These are phyloP conservation scores for Poeciliopsis turneri DNA, from an alignment of 2,797 vertebrate species.

Conservation along the genomic window DNA sequence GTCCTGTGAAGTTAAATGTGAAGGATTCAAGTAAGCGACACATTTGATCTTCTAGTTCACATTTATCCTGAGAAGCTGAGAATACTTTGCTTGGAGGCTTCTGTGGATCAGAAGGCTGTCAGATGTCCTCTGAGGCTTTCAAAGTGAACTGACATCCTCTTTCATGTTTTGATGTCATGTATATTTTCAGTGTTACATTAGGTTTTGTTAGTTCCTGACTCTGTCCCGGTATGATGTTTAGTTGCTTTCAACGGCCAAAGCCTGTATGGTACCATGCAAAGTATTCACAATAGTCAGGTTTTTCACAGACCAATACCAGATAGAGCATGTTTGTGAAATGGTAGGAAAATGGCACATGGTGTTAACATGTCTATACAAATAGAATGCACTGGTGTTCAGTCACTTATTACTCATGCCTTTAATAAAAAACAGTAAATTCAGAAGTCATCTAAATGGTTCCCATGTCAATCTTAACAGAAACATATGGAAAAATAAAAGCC, in stretches of 20 bases:
- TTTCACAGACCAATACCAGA: not conserved
- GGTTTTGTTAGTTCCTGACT: slow-evolving; percentile 31
- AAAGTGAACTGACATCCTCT: slow-evolving; percentile 66
- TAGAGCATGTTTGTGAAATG: not conserved
- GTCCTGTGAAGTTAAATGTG: slow-evolving; percentile 57
- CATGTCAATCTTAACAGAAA: not conserved
- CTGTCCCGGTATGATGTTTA: slow-evolving; percentile 23
- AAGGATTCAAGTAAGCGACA: slow-evolving; percentile 59
- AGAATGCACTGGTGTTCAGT: not conserved
- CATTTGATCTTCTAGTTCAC: slow-evolving; percentile 86
- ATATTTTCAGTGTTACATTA: slow-evolving; percentile 56
- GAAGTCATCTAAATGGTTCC: not conserved
- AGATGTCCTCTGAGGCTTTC: slow-evolving; percentile 83
- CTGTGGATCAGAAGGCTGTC: slow-evolving; percentile 83
- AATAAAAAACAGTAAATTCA: not conserved
- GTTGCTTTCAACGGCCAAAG: slow-evolving; percentile 18
- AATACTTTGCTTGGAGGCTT: slow-evolving; percentile 73
- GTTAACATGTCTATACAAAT: not conserved
- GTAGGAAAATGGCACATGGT: not conserved
- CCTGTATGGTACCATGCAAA: not conserved
- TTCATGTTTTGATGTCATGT: slow-evolving; percentile 75
- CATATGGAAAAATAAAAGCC: not conserved
- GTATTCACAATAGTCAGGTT: not conserved
- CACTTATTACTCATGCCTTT: not conserved
- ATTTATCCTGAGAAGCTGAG: slow-evolving; percentile 80